These are phyloP conservation scores for Panthera leo DNA, from an alignment of 2,113 vertebrate genomes.

Conservation along the genomic window DNA sequence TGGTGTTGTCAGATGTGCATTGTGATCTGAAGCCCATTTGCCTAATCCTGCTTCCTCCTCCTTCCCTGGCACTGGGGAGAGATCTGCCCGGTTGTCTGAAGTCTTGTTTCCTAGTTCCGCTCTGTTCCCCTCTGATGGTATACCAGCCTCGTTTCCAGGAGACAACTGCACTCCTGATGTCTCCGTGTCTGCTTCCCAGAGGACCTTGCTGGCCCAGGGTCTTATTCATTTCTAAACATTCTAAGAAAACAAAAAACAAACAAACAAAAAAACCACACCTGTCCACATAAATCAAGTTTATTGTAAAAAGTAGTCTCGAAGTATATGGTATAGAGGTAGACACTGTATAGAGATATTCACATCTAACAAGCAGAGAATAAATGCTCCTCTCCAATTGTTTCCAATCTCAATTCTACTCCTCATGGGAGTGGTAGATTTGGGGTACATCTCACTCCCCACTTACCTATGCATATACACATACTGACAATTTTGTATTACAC, in stretches of 20 bases:
- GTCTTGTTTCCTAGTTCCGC: background rate
- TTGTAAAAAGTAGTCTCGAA: background rate
- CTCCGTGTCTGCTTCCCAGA: background rate
- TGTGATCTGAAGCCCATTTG: background rate
- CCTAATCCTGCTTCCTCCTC: background rate
- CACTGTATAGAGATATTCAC: background rate
- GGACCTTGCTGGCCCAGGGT: background rate
- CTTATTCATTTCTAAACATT: background rate
- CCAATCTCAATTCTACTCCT: background rate
- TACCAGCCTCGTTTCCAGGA: background rate
- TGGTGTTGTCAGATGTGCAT: background rate
- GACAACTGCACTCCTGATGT: background rate
- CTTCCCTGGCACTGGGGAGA: background rate
- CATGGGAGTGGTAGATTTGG: background rate
- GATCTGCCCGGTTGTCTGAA: background rate
- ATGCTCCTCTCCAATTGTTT: background rate
- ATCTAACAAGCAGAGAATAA: background rate
- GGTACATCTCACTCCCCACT: background rate
- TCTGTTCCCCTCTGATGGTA: background rate
- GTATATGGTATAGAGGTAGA: background rate
- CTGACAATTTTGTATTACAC: background rate
- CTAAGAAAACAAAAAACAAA: background rate
- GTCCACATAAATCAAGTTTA: background rate
- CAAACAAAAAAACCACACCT: background rate
- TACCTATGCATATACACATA: background rate